Conservation (phyloP, 2,797 vertebrate genomes). For the Chelon labrosus region DNA sequence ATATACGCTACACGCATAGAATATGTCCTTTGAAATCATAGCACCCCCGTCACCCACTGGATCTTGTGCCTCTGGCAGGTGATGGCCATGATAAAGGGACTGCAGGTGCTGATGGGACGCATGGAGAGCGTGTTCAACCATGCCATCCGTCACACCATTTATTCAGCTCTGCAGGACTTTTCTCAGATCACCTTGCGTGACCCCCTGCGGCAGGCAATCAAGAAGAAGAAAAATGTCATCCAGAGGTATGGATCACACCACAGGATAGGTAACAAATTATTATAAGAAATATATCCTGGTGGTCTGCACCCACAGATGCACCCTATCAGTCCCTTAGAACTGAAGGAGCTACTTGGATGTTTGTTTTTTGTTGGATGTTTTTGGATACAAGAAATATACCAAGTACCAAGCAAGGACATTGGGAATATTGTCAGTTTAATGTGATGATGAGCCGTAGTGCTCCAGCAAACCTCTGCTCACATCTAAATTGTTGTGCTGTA, state of each 20-base stretch:
- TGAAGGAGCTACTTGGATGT: no score
- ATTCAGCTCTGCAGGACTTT: constrained; percentile 96
- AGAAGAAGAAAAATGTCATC: constrained; percentile 98
- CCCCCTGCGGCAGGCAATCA: constrained; percentile 95
- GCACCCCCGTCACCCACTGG: neutral
- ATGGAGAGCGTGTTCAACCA: constrained; percentile 99
- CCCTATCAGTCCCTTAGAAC: no score
- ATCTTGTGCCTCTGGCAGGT: constrained; percentile 82
- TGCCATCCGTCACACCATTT: constrained; percentile 98
- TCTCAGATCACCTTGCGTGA: constrained; percentile 94
- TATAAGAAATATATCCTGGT: no score
- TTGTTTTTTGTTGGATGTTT: no score
- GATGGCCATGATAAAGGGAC: constrained; percentile 98
- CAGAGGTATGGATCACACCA: constrained; percentile 88
- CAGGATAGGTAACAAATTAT: no score
- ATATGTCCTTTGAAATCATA: accelerated
- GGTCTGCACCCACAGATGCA: no score
- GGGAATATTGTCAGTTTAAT: neutral
- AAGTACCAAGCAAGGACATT: no score
- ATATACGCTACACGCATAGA: accelerated
- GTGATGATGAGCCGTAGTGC: neutral
- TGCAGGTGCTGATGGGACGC: constrained; percentile 98
- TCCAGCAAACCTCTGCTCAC: neutral
- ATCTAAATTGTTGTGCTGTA: neutral
- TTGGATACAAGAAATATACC: no score